phyloP scores from a whole-genome alignment of 2,888 invertebrate genomes.

The Barypeithes pellucidus region DNA sequence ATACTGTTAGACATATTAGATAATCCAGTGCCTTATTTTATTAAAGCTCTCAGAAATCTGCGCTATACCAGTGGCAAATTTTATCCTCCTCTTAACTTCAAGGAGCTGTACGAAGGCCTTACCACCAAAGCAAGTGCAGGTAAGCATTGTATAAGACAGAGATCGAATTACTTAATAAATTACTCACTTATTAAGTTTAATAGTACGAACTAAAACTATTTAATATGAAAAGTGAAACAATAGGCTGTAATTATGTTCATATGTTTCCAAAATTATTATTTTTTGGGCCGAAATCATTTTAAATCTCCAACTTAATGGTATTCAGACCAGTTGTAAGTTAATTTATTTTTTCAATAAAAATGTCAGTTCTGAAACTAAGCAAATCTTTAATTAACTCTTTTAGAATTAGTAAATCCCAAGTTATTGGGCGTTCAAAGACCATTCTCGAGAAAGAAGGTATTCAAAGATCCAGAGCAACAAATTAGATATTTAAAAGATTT shows the following conservation, averaged over 20 bases:
- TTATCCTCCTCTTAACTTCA: conserved; percentile 59
- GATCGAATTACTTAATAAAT: too few relatives aligned
- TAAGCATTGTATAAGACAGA: conserved; percentile 17
- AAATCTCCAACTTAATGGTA: too few relatives aligned
- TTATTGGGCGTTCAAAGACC: conserved; percentile 32
- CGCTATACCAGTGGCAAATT: conserved; percentile 71
- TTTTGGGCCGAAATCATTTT: too few relatives aligned
- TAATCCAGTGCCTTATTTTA: conserved; percentile 81
- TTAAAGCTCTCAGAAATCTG: conserved; percentile 81
- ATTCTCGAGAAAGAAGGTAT: conserved; percentile 47
- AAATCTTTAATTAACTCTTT: conserved; percentile 11
- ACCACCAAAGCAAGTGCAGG: conserved; percentile 38
- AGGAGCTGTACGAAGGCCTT: conserved; percentile 60
- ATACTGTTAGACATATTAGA: conserved; percentile 80
- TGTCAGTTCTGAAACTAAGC: too few relatives aligned
- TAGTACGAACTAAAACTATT: too few relatives aligned
- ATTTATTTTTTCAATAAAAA: neutral
- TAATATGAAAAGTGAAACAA: too few relatives aligned
- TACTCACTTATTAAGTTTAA: too few relatives aligned
- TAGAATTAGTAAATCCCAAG: conserved; percentile 53
- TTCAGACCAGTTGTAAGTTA: too few relatives aligned
- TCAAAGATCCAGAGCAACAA: conserved; percentile 55
- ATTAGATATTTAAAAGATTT: conserved; percentile 54
- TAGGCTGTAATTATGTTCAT: too few relatives aligned
- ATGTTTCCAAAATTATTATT: too few relatives aligned